Evolutionary conservation across 1,140 invertebrate genomes (phyloP), one percentile per base, ranked within the genome.

Genomic region (Bombus superbus): DNA sequence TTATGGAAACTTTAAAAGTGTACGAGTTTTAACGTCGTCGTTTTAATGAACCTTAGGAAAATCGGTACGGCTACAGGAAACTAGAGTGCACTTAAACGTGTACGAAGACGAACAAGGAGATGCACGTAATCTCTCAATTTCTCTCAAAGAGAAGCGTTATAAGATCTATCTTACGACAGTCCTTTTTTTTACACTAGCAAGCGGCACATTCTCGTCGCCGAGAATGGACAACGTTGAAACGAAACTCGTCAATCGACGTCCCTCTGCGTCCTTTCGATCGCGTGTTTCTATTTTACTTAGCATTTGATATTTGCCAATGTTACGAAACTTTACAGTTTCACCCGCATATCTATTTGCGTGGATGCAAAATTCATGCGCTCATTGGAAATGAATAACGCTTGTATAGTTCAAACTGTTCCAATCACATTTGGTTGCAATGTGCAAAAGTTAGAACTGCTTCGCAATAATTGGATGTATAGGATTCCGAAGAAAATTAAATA

Each of bases 101-200:
- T 25, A 64, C 88, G 74, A 85, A 53, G 78, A 79, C 85, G 88
- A 87, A 90, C 88, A 89, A 87, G 85, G 85, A 89, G 84, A 87
- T 81, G 81, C 77, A 89, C 74, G 85, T 90, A 90, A 90, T 90
- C 88, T 90, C 79, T 90, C 78, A 89, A 90, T 90, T 87, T 90
- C 78, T 85, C 85, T 57, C 64, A 32, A 53, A 87, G 77, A 81
- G 69, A 81, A 75, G 69, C 44, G 69, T 81, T 68, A 42, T 85
- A 75, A 81, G 66, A 85, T 6, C 77, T 53, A 85, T 66, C 44
- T 73, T 74, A 68, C 85, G 81, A 77, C 38, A 59, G 18, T 75
- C 38, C 40, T 87, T 76, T 57, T 86, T 75, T 85, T 75, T 84
- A 22, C 8, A 68, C 32, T 25, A 32, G 47, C 47, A 18, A 59